Evolutionary conservation across 2,888 invertebrate genomes (phyloP).

Genomic region (Hipparchia semele): DNA sequence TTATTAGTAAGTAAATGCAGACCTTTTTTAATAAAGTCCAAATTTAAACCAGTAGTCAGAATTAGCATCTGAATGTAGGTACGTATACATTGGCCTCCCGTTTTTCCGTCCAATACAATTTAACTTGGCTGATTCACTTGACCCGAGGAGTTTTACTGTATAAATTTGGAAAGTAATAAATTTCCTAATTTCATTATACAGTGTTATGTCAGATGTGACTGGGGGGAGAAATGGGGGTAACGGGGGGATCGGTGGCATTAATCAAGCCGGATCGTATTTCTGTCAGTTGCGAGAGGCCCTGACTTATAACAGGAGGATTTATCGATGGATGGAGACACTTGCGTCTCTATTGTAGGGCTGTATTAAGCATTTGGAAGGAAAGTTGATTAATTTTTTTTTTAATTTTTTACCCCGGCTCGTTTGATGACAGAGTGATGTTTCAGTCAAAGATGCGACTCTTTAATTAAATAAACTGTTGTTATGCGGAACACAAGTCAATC

Average conservation of each 20-base stretch:
- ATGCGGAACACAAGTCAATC: too few species aligned
- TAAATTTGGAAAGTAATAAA: slow-evolving; percentile 33
- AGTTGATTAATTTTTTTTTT: neutral
- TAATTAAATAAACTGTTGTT: neutral
- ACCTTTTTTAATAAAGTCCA: slow-evolving; percentile 13
- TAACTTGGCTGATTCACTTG: slow-evolving; percentile 20
- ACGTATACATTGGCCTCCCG: slow-evolving; percentile 3
- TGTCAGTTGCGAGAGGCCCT: slow-evolving; percentile 29
- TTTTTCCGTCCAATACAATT: slow-evolving; percentile 23
- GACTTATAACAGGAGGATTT: slow-evolving; percentile 27
- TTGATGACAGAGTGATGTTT: neutral
- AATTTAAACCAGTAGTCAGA: slow-evolving; percentile 14
- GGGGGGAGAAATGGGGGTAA: neutral
- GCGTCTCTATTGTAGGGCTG: slow-evolving; percentile 8
- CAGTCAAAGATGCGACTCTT: neutral
- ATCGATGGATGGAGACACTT: slow-evolving; percentile 21
- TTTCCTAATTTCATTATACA: slow-evolving; percentile 32
- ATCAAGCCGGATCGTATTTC: slow-evolving; percentile 30
- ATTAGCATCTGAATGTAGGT: slow-evolving; percentile 20
- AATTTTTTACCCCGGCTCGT: neutral
- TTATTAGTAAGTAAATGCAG: neutral
- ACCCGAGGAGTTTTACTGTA: slow-evolving; percentile 21
- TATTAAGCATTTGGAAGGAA: slow-evolving; percentile 8
- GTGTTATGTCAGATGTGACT: slow-evolving; percentile 29
- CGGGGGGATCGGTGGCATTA: slow-evolving; percentile 18